Percentiles rank a stretch among this genome's conserved stretches.
These are phyloP conservation scores for Dendrolimus houi DNA, from an alignment of 2,888 invertebrate species.

Conservation along the genomic window DNA sequence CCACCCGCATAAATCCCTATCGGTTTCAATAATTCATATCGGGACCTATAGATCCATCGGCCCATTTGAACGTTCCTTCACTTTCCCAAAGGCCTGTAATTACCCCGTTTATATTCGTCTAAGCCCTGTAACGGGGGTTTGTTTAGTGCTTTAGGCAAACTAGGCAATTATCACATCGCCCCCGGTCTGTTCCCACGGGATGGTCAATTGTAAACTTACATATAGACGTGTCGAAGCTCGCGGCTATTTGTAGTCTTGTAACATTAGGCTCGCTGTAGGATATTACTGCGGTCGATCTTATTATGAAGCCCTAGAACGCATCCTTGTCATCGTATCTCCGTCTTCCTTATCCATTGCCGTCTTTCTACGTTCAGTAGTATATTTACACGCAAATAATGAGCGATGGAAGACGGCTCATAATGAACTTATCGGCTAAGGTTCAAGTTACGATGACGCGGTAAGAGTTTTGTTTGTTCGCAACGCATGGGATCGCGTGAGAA, in stretches of 20 bases:
- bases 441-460: slow-evolving; percentile 47
- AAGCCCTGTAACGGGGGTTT: slow-evolving; percentile 38
- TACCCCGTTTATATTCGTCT: slow-evolving; percentile 49
- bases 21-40: slow-evolving; percentile 48
- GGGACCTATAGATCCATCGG: slow-evolving; percentile 27
- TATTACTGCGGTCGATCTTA: slow-evolving; percentile 42
- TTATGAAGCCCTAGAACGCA: slow-evolving; percentile 51
- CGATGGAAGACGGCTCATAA: slow-evolving; percentile 15
- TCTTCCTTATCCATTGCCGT: slow-evolving; percentile 31
- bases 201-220: slow-evolving; percentile 58
- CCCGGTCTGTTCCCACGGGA: slow-evolving; percentile 65
- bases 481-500: slow-evolving; percentile 64
- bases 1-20: slow-evolving; percentile 33
- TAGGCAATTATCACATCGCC: slow-evolving; percentile 66
- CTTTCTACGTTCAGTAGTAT: slow-evolving; percentile 14
- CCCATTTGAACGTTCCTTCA: slow-evolving; percentile 29
- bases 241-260: slow-evolving; percentile 38
- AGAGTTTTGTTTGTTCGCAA: slow-evolving; percentile 60
- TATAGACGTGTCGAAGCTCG: slow-evolving; percentile 55
- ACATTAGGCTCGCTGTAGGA: slow-evolving; percentile 38
- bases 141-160: slow-evolving; percentile 60
- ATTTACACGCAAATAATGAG: slow-evolving; percentile 7
- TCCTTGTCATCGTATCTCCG: slow-evolving; percentile 24
- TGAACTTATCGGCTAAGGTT: slow-evolving; percentile 39
- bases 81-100: slow-evolving; percentile 50